These are phyloP conservation scores for Acromyrmex echinatior DNA, from an alignment of 1,140 invertebrate genomes.

Conservation along the genomic window DNA sequence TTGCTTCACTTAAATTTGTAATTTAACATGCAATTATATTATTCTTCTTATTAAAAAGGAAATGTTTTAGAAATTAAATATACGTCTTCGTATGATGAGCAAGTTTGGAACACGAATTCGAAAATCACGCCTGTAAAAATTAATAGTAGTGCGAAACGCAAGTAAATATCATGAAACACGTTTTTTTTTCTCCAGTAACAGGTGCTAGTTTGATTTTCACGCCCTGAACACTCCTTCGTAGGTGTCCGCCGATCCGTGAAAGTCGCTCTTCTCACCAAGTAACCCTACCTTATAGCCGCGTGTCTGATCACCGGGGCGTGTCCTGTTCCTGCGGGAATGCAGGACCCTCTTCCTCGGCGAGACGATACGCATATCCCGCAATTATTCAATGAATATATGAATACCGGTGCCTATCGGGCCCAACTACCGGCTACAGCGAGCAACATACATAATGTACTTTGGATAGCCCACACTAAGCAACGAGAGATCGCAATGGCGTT, in stretches of 20 bases:
- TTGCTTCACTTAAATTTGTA: not conserved
- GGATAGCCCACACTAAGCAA: slow-evolving; percentile 49
- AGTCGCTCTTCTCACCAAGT: slow-evolving; percentile 58
- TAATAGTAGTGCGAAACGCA: slow-evolving; percentile 13
- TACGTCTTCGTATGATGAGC: not conserved
- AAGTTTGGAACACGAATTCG: not conserved
- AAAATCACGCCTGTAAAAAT: slow-evolving; percentile 28
- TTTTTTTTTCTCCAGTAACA: slow-evolving; percentile 50
- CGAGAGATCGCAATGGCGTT: slow-evolving; percentile 26
- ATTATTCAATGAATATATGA: slow-evolving; percentile 79
- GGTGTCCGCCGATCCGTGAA: slow-evolving; percentile 59
- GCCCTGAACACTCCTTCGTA: slow-evolving; percentile 38
- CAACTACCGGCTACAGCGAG: slow-evolving; percentile 34
- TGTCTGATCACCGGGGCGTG: slow-evolving; percentile 73
- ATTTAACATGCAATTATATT: not conserved
- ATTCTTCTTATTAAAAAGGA: not conserved
- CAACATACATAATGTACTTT: slow-evolving; percentile 35
- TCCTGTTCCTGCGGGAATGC: slow-evolving; percentile 73
- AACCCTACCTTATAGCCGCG: slow-evolving; percentile 59
- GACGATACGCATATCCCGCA: slow-evolving; percentile 73
- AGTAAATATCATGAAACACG: slow-evolving; percentile 2
- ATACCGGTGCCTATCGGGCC: slow-evolving; percentile 68
- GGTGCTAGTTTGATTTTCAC: slow-evolving; percentile 63
- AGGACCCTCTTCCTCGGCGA: slow-evolving; percentile 48
- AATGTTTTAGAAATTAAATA: slow-evolving; percentile 35